Conservation (phyloP, 2,797 vertebrate genomes). For the Potorous gilbertii region DNA sequence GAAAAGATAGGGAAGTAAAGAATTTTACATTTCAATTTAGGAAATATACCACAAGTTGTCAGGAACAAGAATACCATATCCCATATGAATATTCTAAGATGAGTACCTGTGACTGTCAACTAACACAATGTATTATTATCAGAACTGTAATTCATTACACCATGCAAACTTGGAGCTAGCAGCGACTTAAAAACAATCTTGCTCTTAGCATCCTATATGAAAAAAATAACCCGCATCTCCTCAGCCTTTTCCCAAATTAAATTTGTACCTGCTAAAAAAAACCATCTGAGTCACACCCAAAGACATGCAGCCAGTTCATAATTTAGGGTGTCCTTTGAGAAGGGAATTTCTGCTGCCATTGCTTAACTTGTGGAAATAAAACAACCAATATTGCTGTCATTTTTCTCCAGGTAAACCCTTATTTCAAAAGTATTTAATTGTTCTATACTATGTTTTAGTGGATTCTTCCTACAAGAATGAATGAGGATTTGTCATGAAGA, state of each 20-base stretch:
- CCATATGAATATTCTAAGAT: conserved; percentile 40
- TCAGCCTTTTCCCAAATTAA: too few species aligned
- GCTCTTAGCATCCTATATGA: background rate
- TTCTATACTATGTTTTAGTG: background rate
- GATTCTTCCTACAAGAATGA: background rate
- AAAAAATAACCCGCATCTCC: background rate
- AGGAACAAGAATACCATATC: conserved; percentile 62
- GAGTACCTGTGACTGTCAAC: conserved; percentile 45
- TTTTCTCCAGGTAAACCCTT: background rate
- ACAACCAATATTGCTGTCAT: background rate
- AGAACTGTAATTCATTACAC: conserved; percentile 44
- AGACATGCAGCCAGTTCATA: background rate
- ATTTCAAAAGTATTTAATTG: background rate
- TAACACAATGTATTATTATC: conserved; percentile 5
- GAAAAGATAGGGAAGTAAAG: conserved; percentile 77
- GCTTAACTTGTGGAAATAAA: background rate
- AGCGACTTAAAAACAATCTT: conserved; percentile 16
- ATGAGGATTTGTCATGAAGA: background rate
- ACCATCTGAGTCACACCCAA: background rate
- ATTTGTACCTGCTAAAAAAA: too few species aligned
- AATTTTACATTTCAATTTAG: conserved; percentile 74
- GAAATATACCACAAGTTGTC: conserved; percentile 69
- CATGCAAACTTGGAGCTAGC: conserved; percentile 19
- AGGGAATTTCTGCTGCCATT: background rate
- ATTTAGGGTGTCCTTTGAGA: background rate